These are phyloP conservation scores for Neomorphus geoffroyi DNA, from an alignment of 2,797 vertebrate genomes.

Conservation along the genomic window DNA sequence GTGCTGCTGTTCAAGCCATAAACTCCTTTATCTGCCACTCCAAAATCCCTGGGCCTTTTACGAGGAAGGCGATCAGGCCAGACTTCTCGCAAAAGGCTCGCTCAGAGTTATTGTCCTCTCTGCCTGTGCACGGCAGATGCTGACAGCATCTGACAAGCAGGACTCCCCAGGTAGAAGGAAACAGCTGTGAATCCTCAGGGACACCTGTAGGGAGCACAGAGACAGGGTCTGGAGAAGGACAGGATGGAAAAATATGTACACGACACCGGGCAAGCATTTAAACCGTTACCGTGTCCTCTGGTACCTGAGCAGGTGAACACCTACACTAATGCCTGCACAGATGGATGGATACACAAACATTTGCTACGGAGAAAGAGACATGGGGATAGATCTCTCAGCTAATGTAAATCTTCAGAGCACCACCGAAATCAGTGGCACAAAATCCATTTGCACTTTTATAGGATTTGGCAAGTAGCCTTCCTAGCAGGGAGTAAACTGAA, in stretches of 20 bases:
- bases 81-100: background rate
- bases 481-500: background rate
- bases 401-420: background rate
- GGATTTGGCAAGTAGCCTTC: constrained; percentile 29
- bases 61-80: background rate
- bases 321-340: background rate
- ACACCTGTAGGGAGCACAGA: background rate
- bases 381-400: background rate
- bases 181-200: constrained; percentile 54
- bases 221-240: background rate
- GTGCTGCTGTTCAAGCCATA: constrained; percentile 43
- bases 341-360: background rate
- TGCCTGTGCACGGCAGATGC: background rate
- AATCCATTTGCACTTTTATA: constrained; percentile 48
- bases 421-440: background rate
- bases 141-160: constrained; percentile 61
- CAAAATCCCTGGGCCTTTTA: constrained; percentile 34
- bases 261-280: background rate
- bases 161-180: constrained; percentile 17
- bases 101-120: background rate
- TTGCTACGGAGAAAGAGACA: background rate
- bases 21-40: constrained; percentile 63
- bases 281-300: background rate
- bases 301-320: background rate
- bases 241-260: background rate